A percentile compares a stretch with the other conserved stretches of the same genome.
Conservation (phyloP, 2,888 invertebrate genomes). For the Athetis lepigone region DNA sequence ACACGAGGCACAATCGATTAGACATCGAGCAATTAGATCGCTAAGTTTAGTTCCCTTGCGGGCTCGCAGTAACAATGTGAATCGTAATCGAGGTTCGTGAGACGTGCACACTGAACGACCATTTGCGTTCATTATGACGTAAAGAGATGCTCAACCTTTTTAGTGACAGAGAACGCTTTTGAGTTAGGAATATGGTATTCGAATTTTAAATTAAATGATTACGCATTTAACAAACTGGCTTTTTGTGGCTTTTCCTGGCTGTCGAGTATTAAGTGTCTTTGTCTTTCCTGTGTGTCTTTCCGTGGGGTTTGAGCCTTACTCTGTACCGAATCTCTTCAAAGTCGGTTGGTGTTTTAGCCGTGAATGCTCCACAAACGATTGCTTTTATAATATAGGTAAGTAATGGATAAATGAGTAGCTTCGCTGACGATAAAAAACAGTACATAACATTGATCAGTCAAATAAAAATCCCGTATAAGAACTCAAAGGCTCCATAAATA, state of each 20-base stretch:
- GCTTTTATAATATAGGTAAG: too few relatives aligned
- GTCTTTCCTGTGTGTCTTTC: too few relatives aligned
- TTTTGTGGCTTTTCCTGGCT: too few relatives aligned
- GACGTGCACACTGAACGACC: slow-evolving; percentile 51
- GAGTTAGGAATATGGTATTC: slow-evolving; percentile 14
- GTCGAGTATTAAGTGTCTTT: too few relatives aligned
- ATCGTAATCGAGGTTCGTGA: slow-evolving; percentile 60
- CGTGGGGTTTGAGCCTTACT: too few relatives aligned
- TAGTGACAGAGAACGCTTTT: slow-evolving; percentile 18
- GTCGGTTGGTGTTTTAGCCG: too few relatives aligned
- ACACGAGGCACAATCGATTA: slow-evolving; percentile 65
- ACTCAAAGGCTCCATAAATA: slow-evolving; percentile 49
- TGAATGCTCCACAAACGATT: too few relatives aligned
- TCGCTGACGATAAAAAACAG: slow-evolving; percentile 13
- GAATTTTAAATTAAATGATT: not conserved
- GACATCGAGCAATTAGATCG: slow-evolving; percentile 65
- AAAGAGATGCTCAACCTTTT: slow-evolving; percentile 48
- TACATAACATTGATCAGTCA: slow-evolving; percentile 28
- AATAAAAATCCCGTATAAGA: slow-evolving; percentile 38
- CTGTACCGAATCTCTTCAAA: too few relatives aligned
- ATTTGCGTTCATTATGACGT: slow-evolving; percentile 56
- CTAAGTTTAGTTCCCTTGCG: slow-evolving; percentile 64
- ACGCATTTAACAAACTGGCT: too few relatives aligned
- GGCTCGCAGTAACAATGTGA: slow-evolving; percentile 60
- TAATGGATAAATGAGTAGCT: too few relatives aligned